Evolutionary conservation across 2,888 invertebrate genomes (phyloP).

Genomic region (Drosophila greeni): DNA sequence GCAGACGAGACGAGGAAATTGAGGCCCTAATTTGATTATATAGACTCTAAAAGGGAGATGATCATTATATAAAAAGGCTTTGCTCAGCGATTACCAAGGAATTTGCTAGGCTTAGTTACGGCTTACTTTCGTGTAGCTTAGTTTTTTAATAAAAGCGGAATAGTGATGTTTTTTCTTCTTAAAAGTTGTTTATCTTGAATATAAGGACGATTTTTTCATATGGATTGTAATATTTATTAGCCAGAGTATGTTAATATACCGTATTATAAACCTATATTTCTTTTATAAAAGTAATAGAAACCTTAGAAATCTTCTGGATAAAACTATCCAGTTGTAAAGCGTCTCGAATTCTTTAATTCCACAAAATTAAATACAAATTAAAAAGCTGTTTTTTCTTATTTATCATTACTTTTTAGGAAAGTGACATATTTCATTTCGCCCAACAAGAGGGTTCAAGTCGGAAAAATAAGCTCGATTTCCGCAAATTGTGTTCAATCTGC

Average conservation of each 20-base stretch:
- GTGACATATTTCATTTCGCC: neutral
- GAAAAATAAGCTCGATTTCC: constrained; percentile 23
- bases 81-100: constrained; percentile 9
- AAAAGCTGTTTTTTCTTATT: neutral
- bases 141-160: too few relatives aligned
- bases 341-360: too few relatives aligned
- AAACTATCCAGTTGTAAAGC: neutral
- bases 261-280: too few relatives aligned
- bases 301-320: neutral
- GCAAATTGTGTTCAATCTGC: constrained; percentile 29
- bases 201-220: too few relatives aligned
- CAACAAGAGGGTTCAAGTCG: neutral
- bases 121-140: too few relatives aligned
- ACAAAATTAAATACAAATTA: neutral
- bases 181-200: too few relatives aligned
- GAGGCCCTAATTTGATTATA: constrained; percentile 61
- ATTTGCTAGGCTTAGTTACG: neutral
- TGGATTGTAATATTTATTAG: too few relatives aligned
- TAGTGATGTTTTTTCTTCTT: too few relatives aligned
- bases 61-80: constrained; percentile 46
- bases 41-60: constrained; percentile 29
- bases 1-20: constrained; percentile 43
- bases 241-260: too few relatives aligned
- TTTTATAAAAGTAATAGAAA: neutral
- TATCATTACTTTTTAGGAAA: neutral